phyloP scores from a whole-genome alignment of 2,888 invertebrate genomes.

The Apodemia duryi region DNA sequence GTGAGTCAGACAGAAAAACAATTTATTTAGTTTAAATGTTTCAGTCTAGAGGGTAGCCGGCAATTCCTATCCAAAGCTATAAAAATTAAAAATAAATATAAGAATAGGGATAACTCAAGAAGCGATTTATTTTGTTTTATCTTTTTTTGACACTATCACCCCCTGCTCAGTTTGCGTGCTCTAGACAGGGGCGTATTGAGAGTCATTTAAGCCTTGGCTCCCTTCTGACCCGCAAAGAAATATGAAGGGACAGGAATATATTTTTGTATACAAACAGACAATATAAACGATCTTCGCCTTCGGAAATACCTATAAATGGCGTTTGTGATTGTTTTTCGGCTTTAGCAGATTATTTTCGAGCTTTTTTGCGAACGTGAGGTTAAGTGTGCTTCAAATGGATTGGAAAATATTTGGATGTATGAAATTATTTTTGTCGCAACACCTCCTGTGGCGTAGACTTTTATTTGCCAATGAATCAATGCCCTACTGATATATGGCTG shows the following conservation, averaged over 20 bases:
- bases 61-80: conserved; percentile 19
- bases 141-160: conserved; percentile 78
- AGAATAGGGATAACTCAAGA: conserved; percentile 42
- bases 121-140: conserved; percentile 76
- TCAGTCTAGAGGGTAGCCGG: background rate
- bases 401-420: conserved; percentile 58
- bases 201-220: conserved; percentile 60
- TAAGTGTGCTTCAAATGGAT: conserved; percentile 51
- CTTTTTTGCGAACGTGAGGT: conserved; percentile 40
- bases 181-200: conserved; percentile 70
- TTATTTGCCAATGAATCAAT: conserved; percentile 65
- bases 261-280: conserved; percentile 19
- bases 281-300: conserved; percentile 6
- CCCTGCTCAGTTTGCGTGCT: conserved; percentile 61
- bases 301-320: background rate
- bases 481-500: conserved; percentile 56
- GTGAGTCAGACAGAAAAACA: background rate
- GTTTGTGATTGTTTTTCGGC: conserved; percentile 22
- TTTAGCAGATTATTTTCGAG: conserved; percentile 35
- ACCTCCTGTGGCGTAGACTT: conserved; percentile 56
- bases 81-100: conserved; percentile 37
- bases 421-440: conserved; percentile 63
- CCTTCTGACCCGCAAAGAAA: conserved; percentile 62
- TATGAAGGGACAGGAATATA: conserved; percentile 34
- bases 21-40: background rate